Evolutionary conservation across 1,140 invertebrate species (phyloP), one percentile per base, ranked within the genome.

Genomic region (Drosophila rufa): DNA sequence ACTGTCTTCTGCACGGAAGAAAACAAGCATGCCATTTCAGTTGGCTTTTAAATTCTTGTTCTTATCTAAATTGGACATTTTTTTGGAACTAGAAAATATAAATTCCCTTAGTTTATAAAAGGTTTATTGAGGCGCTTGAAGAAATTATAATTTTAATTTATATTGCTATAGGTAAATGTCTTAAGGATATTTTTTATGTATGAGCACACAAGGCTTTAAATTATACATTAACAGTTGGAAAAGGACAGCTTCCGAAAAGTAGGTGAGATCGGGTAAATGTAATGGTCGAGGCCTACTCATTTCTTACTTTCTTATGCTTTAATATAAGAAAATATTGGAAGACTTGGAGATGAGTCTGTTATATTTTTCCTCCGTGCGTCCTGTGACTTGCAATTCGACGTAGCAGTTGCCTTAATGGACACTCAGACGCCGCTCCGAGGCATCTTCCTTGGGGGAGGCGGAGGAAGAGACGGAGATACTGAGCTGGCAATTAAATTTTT

Each of bases 401-500:
- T 75, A 68, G 76, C 61, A 80, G 64, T 65, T 75, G 43, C 48
- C 53, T 22, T 80, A 80, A 80, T 80, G 73, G 79, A 77, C 71
- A 76, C 42, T 66, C 75, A 74, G 79, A 75, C 64, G 46, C 27
- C 45, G 53, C 74, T 76, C 61, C 60, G 48, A 38, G 75, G 56
- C 74, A 73, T 74, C 67, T 51, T 73, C 45, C 30, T 33, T 30
- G 22, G 25, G 6, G 40, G 22, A 25, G 33, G 27, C 25, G 14
- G 4, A 15, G 30, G 19, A 33, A 33, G 42, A 30, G 25, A 4
- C 38, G n/a, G 38, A 8, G n/a, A 46, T 47, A 50, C 47, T 15
- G 47, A 47, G 48, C 59, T 76, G 69, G 75, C 84, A 87, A 87
- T 87, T 83, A 89, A 83, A 87, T 89, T 89, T 87, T 80, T 87